phyloP scores from a whole-genome alignment of 1,140 invertebrate species.

The Drosophila virilis region DNA sequence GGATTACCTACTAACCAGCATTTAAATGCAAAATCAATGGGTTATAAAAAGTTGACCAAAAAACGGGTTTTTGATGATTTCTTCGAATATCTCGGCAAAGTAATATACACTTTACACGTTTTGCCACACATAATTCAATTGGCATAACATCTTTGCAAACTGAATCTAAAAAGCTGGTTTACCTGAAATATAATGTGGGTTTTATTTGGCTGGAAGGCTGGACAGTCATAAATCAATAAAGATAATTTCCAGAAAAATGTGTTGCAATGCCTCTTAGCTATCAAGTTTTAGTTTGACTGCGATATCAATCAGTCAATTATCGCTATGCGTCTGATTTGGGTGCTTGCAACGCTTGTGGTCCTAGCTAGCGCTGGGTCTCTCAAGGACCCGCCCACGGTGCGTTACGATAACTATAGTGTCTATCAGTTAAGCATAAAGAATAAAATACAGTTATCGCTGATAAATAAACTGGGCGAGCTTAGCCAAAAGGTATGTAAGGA shows the following conservation, averaged over 20 bases:
- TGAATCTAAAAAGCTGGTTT: constrained; percentile 61
- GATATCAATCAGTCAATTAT: constrained; percentile 26
- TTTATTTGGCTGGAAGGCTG: constrained; percentile 29
- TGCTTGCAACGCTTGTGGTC: constrained; percentile 47
- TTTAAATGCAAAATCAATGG: too few relatives aligned
- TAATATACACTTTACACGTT: too few relatives aligned
- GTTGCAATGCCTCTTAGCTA: not conserved
- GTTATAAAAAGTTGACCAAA: too few relatives aligned
- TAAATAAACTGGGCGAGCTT: constrained; percentile 47
- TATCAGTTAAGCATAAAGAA: constrained; percentile 55
- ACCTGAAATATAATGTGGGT: constrained; percentile 51
- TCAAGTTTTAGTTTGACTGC: not conserved
- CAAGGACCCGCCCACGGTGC: constrained; percentile 31
- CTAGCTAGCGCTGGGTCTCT: constrained; percentile 47
- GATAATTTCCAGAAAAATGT: constrained; percentile 43
- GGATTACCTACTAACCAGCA: too few relatives aligned
- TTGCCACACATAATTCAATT: constrained; percentile 88
- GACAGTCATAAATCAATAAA: constrained; percentile 55
- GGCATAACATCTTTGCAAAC: constrained; percentile 90
- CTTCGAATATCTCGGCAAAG: too few relatives aligned
- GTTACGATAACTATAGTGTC: constrained; percentile 67
- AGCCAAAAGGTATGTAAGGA: constrained; percentile 46
- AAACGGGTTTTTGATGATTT: too few relatives aligned
- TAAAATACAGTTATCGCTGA: constrained; percentile 47
- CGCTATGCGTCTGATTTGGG: constrained; percentile 60